A percentile compares a stretch with the other conserved stretches of the same genome.
phyloP scores from a whole-genome alignment of 2,888 invertebrate species.

The Phengaris arion region DNA sequence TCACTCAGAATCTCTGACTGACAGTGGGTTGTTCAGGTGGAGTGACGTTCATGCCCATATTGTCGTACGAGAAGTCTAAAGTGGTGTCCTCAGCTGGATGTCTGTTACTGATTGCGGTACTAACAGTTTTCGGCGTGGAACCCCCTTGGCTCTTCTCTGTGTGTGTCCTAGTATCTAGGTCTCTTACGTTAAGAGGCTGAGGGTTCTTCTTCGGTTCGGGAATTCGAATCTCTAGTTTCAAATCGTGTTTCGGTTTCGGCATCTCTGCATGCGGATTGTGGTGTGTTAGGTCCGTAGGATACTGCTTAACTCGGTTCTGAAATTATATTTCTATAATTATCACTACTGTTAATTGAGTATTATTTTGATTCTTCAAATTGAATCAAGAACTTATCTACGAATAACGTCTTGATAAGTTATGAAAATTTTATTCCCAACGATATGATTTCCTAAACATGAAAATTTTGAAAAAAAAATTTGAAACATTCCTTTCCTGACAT shows the following conservation, averaged over 20 bases:
- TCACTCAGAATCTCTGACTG: conserved; percentile 65
- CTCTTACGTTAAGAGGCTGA: conserved; percentile 64
- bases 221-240: conserved; percentile 68
- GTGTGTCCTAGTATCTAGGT: conserved; percentile 63
- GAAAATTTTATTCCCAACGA: no score
- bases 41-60: conserved; percentile 86
- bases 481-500: no score
- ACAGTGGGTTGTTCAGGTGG: conserved; percentile 71
- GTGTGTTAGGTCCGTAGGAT: conserved; percentile 66
- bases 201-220: conserved; percentile 58
- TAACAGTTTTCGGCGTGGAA: conserved; percentile 82
- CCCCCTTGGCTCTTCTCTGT: conserved; percentile 78
- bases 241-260: conserved; percentile 64
- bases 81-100: conserved; percentile 89
- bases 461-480: no score
- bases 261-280: conserved; percentile 73
- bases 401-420: no score
- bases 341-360: no score
- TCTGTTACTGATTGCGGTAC: conserved; percentile 84
- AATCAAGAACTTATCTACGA: no score
- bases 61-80: conserved; percentile 88
- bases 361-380: no score
- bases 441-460: no score
- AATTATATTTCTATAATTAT: conserved; percentile 34
- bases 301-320: conserved; percentile 72